Evolutionary conservation across 2,888 invertebrate species (phyloP).

Genomic region (Molanna angustata): DNA sequence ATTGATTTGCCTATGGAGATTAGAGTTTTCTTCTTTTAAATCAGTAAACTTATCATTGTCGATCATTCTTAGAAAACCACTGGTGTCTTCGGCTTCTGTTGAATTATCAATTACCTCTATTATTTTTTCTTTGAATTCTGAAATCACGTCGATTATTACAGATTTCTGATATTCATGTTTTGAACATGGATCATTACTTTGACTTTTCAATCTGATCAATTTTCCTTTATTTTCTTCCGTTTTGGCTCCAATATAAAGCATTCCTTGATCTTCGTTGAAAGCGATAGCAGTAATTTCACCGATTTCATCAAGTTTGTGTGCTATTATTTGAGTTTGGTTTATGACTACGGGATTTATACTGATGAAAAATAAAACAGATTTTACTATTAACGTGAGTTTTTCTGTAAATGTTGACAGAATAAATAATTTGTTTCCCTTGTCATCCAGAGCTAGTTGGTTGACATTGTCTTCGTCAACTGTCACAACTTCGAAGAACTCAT

Average conservation of each 20-base stretch:
- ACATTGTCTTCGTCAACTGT: not conserved
- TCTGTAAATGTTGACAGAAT: not conserved
- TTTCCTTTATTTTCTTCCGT: not conserved
- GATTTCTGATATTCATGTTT: not conserved
- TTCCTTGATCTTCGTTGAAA: not conserved
- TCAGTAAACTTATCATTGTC: no score
- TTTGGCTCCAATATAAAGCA: not conserved
- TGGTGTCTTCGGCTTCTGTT: no score
- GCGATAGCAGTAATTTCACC: not conserved
- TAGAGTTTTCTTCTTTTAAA: no score
- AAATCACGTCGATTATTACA: not conserved
- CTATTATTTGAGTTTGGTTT: not conserved
- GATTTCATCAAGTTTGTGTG: not conserved
- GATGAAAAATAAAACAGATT: not conserved
- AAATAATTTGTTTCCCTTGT: not conserved
- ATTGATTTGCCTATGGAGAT: no score
- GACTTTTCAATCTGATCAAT: not conserved
- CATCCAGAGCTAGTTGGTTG: not conserved
- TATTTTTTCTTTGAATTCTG: not conserved
- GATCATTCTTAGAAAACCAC: no score
- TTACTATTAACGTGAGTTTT: not conserved
- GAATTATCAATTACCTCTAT: not conserved
- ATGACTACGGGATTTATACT: not conserved
- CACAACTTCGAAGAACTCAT: not conserved
- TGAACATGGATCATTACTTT: not conserved